phyloP scores from a whole-genome alignment of 2,113 vertebrate genomes.

The Ophthalmolycus amberensis region DNA sequence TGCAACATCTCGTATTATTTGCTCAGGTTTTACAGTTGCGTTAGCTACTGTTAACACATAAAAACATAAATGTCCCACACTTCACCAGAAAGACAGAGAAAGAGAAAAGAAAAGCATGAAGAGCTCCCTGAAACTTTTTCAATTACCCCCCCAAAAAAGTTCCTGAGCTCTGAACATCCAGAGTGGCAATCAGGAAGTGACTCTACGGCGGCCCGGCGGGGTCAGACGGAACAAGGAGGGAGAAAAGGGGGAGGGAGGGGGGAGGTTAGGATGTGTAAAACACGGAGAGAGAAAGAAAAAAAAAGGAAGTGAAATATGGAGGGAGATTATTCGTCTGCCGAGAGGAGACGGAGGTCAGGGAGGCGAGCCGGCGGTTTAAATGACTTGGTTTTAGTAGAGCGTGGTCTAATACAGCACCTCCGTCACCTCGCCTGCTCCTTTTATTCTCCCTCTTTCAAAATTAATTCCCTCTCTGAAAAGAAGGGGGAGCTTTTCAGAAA shows the following conservation, averaged over 20 bases:
- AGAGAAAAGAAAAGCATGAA: neutral
- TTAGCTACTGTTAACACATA: neutral
- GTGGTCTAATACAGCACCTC: constrained; percentile 64
- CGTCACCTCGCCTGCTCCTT: constrained; percentile 59
- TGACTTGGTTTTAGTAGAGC: constrained; percentile 69
- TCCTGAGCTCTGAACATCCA: constrained; percentile 49
- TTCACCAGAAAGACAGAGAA: neutral
- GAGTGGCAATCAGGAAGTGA: constrained; percentile 67
- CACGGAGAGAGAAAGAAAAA: neutral
- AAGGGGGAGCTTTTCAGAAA: constrained; percentile 52
- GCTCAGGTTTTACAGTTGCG: no score
- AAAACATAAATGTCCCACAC: constrained; percentile 6
- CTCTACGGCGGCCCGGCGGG: constrained; percentile 54
- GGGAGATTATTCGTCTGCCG: constrained; percentile 62
- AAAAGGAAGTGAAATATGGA: constrained; percentile 43
- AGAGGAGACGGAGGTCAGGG: constrained; percentile 55
- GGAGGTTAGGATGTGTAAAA: constrained; percentile 57
- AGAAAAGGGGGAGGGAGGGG: neutral
- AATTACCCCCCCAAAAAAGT: constrained; percentile 51
- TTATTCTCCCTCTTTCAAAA: constrained; percentile 70
- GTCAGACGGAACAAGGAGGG: constrained; percentile 46
- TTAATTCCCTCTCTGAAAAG: constrained; percentile 69
- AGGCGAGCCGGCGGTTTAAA: constrained; percentile 68
- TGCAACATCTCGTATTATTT: no score
- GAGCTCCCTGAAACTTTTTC: constrained; percentile 57